Base-by-base conservation (phyloP, 2,888 invertebrate genomes). In the Hymenopus coronatus region DNA sequence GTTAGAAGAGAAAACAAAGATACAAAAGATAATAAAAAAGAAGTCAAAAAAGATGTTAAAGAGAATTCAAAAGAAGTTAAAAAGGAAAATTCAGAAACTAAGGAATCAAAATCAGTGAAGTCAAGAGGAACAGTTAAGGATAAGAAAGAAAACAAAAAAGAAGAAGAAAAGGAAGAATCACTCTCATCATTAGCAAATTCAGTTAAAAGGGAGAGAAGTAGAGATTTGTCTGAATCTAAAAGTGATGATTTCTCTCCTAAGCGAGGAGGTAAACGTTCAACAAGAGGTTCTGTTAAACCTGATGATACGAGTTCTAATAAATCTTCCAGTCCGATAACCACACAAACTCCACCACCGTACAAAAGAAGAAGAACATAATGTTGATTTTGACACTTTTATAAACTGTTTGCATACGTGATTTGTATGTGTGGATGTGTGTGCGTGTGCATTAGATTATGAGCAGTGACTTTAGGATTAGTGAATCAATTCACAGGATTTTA, bases 211-310 rank as follows among this genome's bases (percentile, higher is more conserved):
- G 90, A 90, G 27, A 88, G 89, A 28, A 33, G 83, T 27, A 90
- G 54, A 30, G 90, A 90, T 15, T 33, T 86, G 25, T 54, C 82
- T 28, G 89, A 88, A 27, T 82, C 88, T 28, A 89, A 88, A 46
- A 89, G 25, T 40, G 85, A 85, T 25, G 90, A 89, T 15, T 70
- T 86, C 82, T 89, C 90, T 4, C 89, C 89, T 12, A 90, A 90
- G 46, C 83, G 90, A 28, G 28, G 46, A 9, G 89, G 81, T n/a
- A 93, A 94, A 90, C 91, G 94, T 82, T 93, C 94, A 8, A 93
- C 93, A 14, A 92, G 94, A 90, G 94, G 94, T 28, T 93, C 93
- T 90, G 91, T 93, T 82, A 94, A 94, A 91, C 92, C 93, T 28
- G 94, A 94, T 90, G 93, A 93, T n/a, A 54, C 89, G 3, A 85